Evolutionary conservation across 2,113 vertebrate species (phyloP).

Genomic region (Caranx melampygus): DNA sequence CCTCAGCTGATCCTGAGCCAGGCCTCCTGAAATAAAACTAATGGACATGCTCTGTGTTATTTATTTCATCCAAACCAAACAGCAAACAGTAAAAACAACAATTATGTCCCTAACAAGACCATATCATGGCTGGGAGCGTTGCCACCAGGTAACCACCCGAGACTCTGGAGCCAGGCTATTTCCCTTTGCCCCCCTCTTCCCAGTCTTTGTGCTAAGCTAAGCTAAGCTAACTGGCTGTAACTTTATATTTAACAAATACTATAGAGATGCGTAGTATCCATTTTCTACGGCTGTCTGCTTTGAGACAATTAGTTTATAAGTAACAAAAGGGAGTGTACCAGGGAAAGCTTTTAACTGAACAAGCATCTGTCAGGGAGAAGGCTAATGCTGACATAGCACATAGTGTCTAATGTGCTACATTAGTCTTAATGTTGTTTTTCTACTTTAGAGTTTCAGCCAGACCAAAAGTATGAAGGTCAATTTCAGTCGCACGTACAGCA

Average conservation of each 20-base stretch:
- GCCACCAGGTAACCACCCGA: neutral
- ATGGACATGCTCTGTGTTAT: neutral
- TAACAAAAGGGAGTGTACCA: neutral
- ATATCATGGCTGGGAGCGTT: neutral
- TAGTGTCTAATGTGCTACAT: conserved; percentile 47
- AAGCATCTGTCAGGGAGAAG: conserved; percentile 11
- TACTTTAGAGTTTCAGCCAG: conserved; percentile 56
- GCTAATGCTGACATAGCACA: conserved; percentile 50
- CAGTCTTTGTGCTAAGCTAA: neutral
- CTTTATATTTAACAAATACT: neutral
- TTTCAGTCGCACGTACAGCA: conserved; percentile 24
- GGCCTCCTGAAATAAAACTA: neutral
- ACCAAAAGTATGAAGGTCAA: conserved; percentile 64
- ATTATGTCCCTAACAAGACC: neutral
- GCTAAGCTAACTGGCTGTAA: neutral
- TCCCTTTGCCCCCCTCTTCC: neutral
- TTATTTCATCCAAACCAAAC: neutral
- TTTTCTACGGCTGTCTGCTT: neutral
- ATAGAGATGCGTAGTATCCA: neutral
- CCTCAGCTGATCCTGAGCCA: too few species aligned
- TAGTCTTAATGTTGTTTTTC: conserved; percentile 67
- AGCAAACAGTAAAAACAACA: neutral
- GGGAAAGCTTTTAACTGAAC: conserved; percentile 44
- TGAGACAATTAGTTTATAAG: neutral
- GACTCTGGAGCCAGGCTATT: neutral